These are phyloP conservation scores for Heterohyrax brucei DNA, from an alignment of 2,797 vertebrate genomes.

Conservation along the genomic window DNA sequence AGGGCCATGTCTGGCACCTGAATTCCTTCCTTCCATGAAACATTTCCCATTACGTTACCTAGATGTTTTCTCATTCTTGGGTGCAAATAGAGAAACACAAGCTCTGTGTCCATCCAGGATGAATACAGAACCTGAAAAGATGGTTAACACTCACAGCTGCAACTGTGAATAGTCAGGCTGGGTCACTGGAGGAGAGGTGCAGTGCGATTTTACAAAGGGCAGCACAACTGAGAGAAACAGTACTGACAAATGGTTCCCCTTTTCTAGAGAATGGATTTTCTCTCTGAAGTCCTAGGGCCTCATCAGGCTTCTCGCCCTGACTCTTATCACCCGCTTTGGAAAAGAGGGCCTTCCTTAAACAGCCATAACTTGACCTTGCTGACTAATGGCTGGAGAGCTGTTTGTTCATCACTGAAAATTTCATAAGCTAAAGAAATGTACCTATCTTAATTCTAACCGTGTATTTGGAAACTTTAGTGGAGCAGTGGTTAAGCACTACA, in stretches of 20 bases:
- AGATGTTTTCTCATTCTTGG: neutral
- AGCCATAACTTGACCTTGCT: conserved; percentile 81
- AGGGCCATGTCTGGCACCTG: neutral
- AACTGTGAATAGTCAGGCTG: neutral
- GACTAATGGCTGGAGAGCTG: conserved; percentile 83
- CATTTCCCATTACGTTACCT: neutral
- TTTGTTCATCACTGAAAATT: conserved; percentile 90
- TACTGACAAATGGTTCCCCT: neutral
- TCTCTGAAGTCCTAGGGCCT: neutral
- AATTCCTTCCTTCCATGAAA: neutral
- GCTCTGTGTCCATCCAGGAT: neutral
- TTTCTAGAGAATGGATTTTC: conserved; percentile 44
- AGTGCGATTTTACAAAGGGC: neutral
- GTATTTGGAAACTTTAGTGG: conserved; percentile 80
- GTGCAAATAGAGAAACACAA: conserved; percentile 3
- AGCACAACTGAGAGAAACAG: neutral
- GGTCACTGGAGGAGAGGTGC: neutral
- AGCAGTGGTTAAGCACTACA: too few relatives aligned
- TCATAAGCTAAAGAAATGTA: conserved; percentile 88
- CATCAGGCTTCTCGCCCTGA: neutral
- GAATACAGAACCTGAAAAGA: neutral
- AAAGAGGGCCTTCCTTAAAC: conserved; percentile 60
- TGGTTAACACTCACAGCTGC: neutral
- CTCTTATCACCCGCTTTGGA: neutral
- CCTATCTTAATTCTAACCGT: conserved; percentile 88